A percentile compares a stretch with the other conserved stretches of the same genome.
Evolutionary conservation across 2,888 invertebrate genomes (phyloP).

Genomic region (Tenodera sinensis): DNA sequence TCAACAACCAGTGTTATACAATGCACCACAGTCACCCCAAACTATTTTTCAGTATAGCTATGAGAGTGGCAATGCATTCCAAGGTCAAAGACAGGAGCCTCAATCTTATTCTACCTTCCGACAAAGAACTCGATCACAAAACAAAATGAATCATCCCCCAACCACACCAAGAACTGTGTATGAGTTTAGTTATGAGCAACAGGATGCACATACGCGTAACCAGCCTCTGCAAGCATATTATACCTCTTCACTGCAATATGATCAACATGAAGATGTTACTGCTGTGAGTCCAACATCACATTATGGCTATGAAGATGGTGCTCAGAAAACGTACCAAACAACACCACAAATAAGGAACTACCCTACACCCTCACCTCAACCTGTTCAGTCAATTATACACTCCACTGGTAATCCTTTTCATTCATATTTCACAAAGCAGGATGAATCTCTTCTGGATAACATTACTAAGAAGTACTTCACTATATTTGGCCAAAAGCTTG

Average conservation of each 20-base stretch:
- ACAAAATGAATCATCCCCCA: neutral
- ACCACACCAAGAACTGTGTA: slow-evolving; percentile 47
- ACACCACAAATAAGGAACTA: neutral
- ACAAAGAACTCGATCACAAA: neutral
- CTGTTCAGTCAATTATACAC: neutral
- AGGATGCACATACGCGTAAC: slow-evolving; percentile 38
- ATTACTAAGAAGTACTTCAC: slow-evolving; percentile 72
- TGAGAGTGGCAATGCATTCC: neutral
- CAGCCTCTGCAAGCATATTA: neutral
- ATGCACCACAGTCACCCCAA: neutral
- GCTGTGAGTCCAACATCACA: neutral
- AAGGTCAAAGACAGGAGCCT: neutral
- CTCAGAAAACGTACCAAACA: neutral
- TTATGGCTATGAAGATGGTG: neutral
- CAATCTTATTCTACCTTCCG: neutral
- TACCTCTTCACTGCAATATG: neutral
- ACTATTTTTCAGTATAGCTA: neutral
- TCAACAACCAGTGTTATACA: neutral
- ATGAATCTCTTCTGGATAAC: slow-evolving; percentile 64
- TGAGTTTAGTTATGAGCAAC: slow-evolving; percentile 68
- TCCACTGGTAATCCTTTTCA: slow-evolving; percentile 48
- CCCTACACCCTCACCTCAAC: neutral
- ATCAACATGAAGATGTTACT: neutral
- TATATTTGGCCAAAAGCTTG: slow-evolving; percentile 68
- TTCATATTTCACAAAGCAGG: slow-evolving; percentile 64